These are phyloP conservation scores for Tethea ocularis DNA, from an alignment of 2,888 invertebrate genomes.

Conservation along the genomic window DNA sequence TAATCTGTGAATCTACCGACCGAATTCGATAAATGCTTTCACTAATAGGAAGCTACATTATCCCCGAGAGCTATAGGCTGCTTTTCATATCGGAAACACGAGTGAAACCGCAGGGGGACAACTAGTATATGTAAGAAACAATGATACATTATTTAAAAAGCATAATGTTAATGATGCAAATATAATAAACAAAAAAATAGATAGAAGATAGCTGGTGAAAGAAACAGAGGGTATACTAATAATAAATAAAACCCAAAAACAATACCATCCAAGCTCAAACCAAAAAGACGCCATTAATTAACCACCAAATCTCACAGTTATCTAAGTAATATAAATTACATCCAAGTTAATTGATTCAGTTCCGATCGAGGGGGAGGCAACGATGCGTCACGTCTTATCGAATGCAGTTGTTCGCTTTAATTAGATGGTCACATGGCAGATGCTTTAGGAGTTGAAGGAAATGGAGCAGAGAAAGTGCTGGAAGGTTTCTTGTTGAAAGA, in stretches of 20 bases:
- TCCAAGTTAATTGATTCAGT: conserved; percentile 60
- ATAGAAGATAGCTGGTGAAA: too few species aligned
- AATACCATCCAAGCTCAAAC: not conserved
- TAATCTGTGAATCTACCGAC: too few species aligned
- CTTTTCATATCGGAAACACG: too few species aligned
- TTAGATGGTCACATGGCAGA: conserved; percentile 27
- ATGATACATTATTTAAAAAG: too few species aligned
- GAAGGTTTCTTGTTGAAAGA: not conserved
- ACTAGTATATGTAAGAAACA: too few species aligned
- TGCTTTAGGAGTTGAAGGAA: conserved; percentile 15
- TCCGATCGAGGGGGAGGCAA: conserved; percentile 44
- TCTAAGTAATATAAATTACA: conserved; percentile 65
- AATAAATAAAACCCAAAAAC: conserved; percentile 1
- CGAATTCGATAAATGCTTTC: too few species aligned
- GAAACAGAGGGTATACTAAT: too few species aligned
- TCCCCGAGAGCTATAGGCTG: too few species aligned
- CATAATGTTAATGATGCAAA: too few species aligned
- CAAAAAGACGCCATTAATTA: not conserved
- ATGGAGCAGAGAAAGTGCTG: conserved; percentile 1
- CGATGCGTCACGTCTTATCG: conserved; percentile 52
- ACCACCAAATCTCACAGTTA: conserved; percentile 36
- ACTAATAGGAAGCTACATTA: too few species aligned
- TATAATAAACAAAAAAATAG: too few species aligned
- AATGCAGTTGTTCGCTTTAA: conserved; percentile 12
- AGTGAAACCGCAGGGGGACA: too few species aligned